These are phyloP conservation scores for Dipodomys ordii DNA, from an alignment of 2,113 vertebrate genomes.

Conservation along the genomic window DNA sequence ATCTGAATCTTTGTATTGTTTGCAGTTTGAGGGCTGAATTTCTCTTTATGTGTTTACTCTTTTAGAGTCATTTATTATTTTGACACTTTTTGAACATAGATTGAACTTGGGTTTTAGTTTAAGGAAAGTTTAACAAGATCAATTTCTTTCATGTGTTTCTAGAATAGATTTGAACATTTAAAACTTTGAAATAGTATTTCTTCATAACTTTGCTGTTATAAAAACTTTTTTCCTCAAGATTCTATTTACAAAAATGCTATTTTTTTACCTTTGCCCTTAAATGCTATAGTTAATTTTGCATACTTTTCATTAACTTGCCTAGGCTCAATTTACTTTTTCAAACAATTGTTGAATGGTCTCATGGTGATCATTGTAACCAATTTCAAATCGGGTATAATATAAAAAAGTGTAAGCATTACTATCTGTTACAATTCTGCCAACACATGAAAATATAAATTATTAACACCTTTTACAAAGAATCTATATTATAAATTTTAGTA, in stretches of 20 bases:
- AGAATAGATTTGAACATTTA: slow-evolving; percentile 32
- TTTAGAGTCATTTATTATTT: neutral
- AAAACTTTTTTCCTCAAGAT: neutral
- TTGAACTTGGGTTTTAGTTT: slow-evolving; percentile 51
- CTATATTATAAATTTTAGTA: neutral
- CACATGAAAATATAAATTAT: slow-evolving; percentile 26
- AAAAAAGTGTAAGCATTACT: slow-evolving; percentile 36
- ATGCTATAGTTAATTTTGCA: neutral
- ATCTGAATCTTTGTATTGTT: slow-evolving; percentile 21
- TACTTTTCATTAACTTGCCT: neutral
- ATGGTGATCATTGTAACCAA: slow-evolving; percentile 20
- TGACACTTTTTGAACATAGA: slow-evolving; percentile 23
- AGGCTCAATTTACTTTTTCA: slow-evolving; percentile 18
- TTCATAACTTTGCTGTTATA: slow-evolving; percentile 26
- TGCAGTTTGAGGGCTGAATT: neutral
- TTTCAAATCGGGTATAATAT: slow-evolving; percentile 18
- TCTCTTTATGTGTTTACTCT: neutral
- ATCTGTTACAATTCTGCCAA: slow-evolving; percentile 1
- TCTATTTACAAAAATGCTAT: neutral
- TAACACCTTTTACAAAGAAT: neutral
- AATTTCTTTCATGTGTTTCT: neutral
- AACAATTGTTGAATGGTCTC: slow-evolving; percentile 4
- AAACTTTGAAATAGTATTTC: slow-evolving; percentile 16
- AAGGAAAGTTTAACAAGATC: slow-evolving; percentile 4
- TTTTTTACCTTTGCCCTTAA: neutral